Evolutionary conservation across 2,888 invertebrate species (phyloP), one percentile per base, ranked within the genome.

Genomic region (Morpho achilles): DNA sequence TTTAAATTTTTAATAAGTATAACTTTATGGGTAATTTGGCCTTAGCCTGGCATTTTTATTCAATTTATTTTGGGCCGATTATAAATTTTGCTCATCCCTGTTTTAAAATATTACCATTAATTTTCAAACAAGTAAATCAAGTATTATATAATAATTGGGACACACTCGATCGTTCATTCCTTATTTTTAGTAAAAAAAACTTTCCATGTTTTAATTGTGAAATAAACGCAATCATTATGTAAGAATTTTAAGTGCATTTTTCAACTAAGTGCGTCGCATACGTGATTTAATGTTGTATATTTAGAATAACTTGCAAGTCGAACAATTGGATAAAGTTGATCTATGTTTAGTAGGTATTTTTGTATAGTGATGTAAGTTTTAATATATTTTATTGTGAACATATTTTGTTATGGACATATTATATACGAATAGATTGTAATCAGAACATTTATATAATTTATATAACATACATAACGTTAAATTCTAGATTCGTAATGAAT

Each of bases 221-320:
- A 77, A 60, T 67, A 68, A 53, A 67, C 64, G 63, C 66, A 68
- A 73, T 70, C 64, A 69, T 71, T 64, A 58, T 73, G 64, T 73
- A 75, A 74, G 71, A 67, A 32, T 73, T 75, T 73, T 70, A 69
- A 72, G 75, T 81, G 86, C 85, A 85, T 85, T 85, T 86, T 70
- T 72, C 77, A 68, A n/a, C 66, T 75, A 39, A 57, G 77, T 80
- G 76, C 77, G 77, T 74, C 72, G 67, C 72, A 72, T 72, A 75
- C 71, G 66, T 72, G 72, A 70, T 73, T 69, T 73, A 69, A 74
- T 69, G 78, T 74, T 70, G 79, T 85, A 84, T 81, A 81, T 76
- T 82, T 80, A 73, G 70, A 72, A 71, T 82, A 80, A n/a, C 84
- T 80, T 84, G 85, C 80, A 83, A 85, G 82, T 87, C 83, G 84